Base-by-base conservation (phyloP, 2,797 vertebrate species). In the Intellagama lesueurii region DNA sequence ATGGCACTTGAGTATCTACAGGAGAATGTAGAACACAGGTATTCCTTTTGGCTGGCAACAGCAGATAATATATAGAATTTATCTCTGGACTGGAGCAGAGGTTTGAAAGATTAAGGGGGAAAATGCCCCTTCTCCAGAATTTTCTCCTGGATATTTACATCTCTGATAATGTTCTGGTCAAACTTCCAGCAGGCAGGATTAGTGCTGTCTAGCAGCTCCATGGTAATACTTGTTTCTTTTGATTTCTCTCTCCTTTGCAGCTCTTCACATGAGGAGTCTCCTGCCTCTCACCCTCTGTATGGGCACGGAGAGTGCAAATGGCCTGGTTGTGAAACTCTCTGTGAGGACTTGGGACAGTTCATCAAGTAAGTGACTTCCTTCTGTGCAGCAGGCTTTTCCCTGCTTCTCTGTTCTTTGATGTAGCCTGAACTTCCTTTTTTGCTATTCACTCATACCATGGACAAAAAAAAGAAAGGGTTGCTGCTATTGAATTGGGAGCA, bases 221-320 rank as follows among this genome's bases (percentile, higher is more conserved):
- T 9, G 56, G 24, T 78, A 26, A 86, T 49, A 4, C 2, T 75
- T 69, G 4, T 19, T 83, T 52, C 32, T n/a, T 70, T 86, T 60
- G 24, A 69, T 85, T 26, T 49, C 4, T 0, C 30, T 56, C 79
- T 83, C 28, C 72, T 70, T 73, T 89, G 81, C 88, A 98, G 98
- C 95, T 97, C 97, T 90, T 97, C 97, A 90, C 98, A 99, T 0
- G 99, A 99, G 97, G 98, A 99, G 96, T 97, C 98, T 87, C 97
- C 98, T 0, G 96, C 98, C 93, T 98, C 98, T 92, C 99, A 99
- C 96, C 98, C 98, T 35, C 98, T 99, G 73, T 99, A 98, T 0
- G 99, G 99, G 95, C 99, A 99, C 12, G 99, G 99, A 91, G 99
- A 99, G 96, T 99, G 99, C 95, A 99, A 99, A 95, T 99, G 99